Evolutionary conservation across 2,888 invertebrate genomes (phyloP).

Genomic region (Bellardia pandia): DNA sequence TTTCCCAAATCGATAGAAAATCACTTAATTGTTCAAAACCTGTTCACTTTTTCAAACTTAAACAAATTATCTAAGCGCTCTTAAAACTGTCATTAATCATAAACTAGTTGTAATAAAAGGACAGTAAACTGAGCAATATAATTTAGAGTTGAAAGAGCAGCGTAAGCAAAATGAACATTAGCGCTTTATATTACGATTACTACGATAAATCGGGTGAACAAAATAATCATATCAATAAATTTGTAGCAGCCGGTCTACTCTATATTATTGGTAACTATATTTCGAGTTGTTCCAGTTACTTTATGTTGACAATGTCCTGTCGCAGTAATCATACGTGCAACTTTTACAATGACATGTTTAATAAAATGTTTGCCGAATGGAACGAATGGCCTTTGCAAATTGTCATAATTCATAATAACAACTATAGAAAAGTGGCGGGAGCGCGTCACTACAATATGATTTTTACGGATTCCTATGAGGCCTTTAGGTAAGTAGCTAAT

Average conservation of each 20-base stretch:
- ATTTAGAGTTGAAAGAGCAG: slow-evolving; percentile 11
- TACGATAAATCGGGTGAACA: slow-evolving; percentile 75
- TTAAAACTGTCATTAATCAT: slow-evolving; percentile 42
- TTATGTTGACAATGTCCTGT: slow-evolving; percentile 77
- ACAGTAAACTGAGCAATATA: background rate
- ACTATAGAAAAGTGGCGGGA: slow-evolving; percentile 14
- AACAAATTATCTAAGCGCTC: slow-evolving; percentile 39
- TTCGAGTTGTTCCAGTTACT: slow-evolving; percentile 75
- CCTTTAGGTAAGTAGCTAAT: slow-evolving; percentile 70
- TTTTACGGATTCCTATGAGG: slow-evolving; percentile 70
- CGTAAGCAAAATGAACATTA: slow-evolving; percentile 76
- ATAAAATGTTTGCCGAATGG: slow-evolving; percentile 75
- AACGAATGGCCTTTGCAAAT: slow-evolving; percentile 76
- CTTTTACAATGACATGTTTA: slow-evolving; percentile 78
- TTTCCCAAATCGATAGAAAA: background rate
- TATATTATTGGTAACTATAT: slow-evolving; percentile 77
- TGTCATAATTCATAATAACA: slow-evolving; percentile 71
- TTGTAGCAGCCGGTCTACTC: slow-evolving; percentile 77
- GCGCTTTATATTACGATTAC: slow-evolving; percentile 74
- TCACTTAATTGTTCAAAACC: background rate
- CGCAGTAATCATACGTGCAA: slow-evolving; percentile 74
- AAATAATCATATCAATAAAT: slow-evolving; percentile 75
- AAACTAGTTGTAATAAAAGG: background rate
- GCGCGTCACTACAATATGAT: slow-evolving; percentile 63
- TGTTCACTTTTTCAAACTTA: slow-evolving; percentile 13